Base-by-base conservation (phyloP, 2,113 vertebrate species). In the Rhinopithecus roxellana region DNA sequence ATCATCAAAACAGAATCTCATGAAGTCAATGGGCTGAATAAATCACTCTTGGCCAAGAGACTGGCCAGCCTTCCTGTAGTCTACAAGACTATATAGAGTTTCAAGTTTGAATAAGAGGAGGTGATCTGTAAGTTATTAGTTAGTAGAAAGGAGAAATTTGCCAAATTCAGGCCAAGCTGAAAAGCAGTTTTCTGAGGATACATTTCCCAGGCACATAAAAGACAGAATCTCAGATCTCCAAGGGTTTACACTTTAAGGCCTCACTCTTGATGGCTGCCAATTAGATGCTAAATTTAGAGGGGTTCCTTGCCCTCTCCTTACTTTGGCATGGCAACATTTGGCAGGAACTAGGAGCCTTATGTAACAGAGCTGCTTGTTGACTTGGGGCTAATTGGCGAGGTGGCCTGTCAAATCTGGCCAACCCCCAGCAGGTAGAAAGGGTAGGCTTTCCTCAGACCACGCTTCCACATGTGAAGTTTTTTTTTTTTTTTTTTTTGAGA, bases 331-430 rank as follows among this genome's bases (percentile, higher is more conserved):
- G 93, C 35, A 93, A 91, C 74, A 80, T 84, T 83, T 16, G 8
- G 90, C 69, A 84, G 96, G 79, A 96, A 95, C 22, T 74, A 61
- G 79, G 67, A 6, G 96, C 80, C 89, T 93, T 23, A 89, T 70
- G 30, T 91, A 97, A 92, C 50, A 83, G 77, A 86, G 11, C 48
- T 92, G 38, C 78, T 48, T 93, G 90, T 16, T 85, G 69, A 92
- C 52, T 92, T 80, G 43, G 87, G 93, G 90, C 79, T 97, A 97
- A 95, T 3, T 80, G 97, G 69, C 1, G 3, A 94, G 86, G 61
- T 86, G 57, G 93, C 52, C 82, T 93, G 72, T 97, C 86, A 96
- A 94, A 93, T 59, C 48, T 75, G 75, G 92, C 86, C 92, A 95
- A 82, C n/a, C 8, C 48, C 74, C 90, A 83, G 90, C 40, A 95